Percentiles rank a stretch among this genome's conserved stretches.
These are phyloP conservation scores for Circaetus gallicus DNA, from an alignment of 2,113 vertebrate genomes.

Conservation along the genomic window DNA sequence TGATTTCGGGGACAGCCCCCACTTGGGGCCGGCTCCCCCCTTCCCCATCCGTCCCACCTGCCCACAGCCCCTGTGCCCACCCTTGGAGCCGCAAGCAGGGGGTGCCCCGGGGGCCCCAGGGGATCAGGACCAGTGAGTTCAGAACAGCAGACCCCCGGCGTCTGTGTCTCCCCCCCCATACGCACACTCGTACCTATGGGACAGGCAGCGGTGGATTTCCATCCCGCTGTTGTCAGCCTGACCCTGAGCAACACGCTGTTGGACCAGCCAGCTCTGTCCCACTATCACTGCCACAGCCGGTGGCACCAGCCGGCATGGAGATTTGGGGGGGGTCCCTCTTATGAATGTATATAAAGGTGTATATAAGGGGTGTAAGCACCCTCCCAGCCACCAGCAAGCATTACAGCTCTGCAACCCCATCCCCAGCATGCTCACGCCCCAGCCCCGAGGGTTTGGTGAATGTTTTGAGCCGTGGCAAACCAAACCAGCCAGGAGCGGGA, in stretches of 20 bases:
- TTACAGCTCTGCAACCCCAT: neutral
- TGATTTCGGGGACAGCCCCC: neutral
- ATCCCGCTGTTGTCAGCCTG: neutral
- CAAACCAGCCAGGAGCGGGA: neutral
- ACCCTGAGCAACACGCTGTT: neutral
- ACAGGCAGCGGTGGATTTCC: neutral
- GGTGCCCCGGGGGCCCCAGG: neutral
- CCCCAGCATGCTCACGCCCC: neutral
- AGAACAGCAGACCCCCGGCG: neutral
- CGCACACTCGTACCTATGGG: neutral
- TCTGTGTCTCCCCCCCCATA: neutral
- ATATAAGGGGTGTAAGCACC: neutral
- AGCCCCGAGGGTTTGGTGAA: neutral
- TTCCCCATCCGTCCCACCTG: neutral
- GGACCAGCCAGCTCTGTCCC: neutral
- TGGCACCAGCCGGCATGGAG: neutral
- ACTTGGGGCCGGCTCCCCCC: neutral
- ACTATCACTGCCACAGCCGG: no score
- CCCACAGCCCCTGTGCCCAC: neutral
- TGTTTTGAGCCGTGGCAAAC: neutral
- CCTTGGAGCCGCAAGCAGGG: neutral
- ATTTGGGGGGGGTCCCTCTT: neutral
- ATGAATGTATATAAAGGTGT: neutral
- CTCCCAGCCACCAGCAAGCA: neutral
- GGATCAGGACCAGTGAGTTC: neutral